Base-by-base conservation (phyloP, 1,140 invertebrate genomes). In the Zaprionus taronus region DNA sequence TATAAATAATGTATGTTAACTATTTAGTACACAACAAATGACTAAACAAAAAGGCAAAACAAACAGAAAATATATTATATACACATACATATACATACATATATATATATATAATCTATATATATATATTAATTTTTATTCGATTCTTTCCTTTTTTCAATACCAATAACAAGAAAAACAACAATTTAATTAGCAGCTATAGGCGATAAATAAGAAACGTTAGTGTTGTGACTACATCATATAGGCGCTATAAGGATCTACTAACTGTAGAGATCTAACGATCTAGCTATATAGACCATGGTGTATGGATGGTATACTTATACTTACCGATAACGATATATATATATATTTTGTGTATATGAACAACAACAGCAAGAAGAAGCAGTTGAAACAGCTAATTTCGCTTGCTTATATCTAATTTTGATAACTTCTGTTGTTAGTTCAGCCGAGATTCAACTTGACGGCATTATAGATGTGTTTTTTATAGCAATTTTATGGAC, bases 401-500 rank as follows among this genome's bases (percentile, higher is more conserved):
- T 66, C 4, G 55, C 41, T 60, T 62, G 67, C 58, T 56, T 56
- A 56, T 55, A 26, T 49, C 34, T 57, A 4, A 72, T 38, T 67
- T 17, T n/a, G 34, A 60, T 61, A 61, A 34, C 26, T 53, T 55
- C 26, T 51, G 34, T 72, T 67, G 22, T 60, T 63, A 24, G 20
- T 66, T 22, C 5, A 62, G 68, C 58, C 44, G 36, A 34, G 64
- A 20, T 63, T 47, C 2, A 47, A 47, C 61, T 24, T 34, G 41
- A 63, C 17, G 61, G 28, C 69, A 72, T 65, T 69, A 44, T 57
- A 70, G 51, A 56, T 73, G 56, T 77, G 41, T 63, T 62, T 79
- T 73, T 72, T 85, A 91, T 86, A 85, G 81, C 77, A 85, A 82
- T 90, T 90, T 86, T 86, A 85, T 90, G 80, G 86, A 90, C 86